Evolutionary conservation across 1,140 invertebrate species (phyloP).

Genomic region (Mesaphorura yosii): DNA sequence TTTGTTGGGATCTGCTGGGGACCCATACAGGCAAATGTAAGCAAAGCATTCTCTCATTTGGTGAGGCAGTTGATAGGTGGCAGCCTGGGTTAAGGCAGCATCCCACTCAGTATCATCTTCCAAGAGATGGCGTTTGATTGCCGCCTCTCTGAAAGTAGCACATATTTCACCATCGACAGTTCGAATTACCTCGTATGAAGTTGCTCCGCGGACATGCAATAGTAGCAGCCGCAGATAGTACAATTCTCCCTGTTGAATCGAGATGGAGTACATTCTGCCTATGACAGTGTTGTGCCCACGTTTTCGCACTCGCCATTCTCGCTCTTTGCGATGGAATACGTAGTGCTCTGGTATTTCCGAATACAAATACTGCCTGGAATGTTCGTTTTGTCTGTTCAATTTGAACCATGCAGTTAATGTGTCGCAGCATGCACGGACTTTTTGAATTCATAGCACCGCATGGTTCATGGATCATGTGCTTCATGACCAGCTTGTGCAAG

Average conservation of each 20-base stretch:
- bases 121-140: constrained; percentile 22
- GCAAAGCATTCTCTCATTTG: constrained; percentile 30
- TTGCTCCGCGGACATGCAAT: constrained; percentile 28
- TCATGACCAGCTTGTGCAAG: too few species aligned
- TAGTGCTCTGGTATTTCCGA: constrained; percentile 31
- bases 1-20: constrained; percentile 14
- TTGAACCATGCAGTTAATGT: constrained; percentile 29
- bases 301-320: background rate
- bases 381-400: constrained; percentile 12
- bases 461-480: constrained; percentile 20
- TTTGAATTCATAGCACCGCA: background rate
- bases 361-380: constrained; percentile 29
- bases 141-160: constrained; percentile 26
- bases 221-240: constrained; percentile 32
- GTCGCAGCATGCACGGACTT: constrained; percentile 25
- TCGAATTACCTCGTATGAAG: constrained; percentile 25
- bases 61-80: background rate
- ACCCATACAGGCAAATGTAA: constrained; percentile 24
- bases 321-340: constrained; percentile 17
- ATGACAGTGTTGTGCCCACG: background rate
- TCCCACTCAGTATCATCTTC: constrained; percentile 24
- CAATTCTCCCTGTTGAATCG: constrained; percentile 6
- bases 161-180: constrained; percentile 22
- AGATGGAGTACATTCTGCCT: background rate
- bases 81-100: constrained; percentile 21